These are phyloP conservation scores for Arizona elegans DNA, from an alignment of 2,113 vertebrate genomes.

Conservation along the genomic window DNA sequence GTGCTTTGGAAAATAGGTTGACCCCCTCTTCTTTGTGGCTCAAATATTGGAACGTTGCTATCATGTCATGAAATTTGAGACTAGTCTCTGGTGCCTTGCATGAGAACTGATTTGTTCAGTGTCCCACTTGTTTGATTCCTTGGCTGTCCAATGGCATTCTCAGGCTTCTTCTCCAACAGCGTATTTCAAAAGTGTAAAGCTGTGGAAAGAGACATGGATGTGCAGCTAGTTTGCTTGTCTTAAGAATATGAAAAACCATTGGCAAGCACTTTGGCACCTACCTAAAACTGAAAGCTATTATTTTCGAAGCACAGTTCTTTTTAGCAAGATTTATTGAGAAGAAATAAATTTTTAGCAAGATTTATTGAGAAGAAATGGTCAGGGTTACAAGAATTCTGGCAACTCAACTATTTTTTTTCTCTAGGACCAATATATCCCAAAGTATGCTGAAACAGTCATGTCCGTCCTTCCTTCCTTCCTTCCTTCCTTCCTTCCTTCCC, in stretches of 20 bases:
- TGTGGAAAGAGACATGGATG: background rate
- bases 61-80: background rate
- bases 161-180: background rate
- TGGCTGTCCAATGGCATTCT: background rate
- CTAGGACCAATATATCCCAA: background rate
- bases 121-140: background rate
- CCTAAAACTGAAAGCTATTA: background rate
- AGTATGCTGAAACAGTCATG: background rate
- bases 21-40: too few species aligned
- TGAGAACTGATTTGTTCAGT: background rate
- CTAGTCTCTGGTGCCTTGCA: background rate
- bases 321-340: background rate
- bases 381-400: background rate
- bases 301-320: background rate
- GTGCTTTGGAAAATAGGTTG: too few species aligned
- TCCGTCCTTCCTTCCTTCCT: too few species aligned
- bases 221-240: background rate
- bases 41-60: too few species aligned
- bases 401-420: background rate
- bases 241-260: background rate
- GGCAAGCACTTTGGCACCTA: background rate
- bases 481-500: too few species aligned
- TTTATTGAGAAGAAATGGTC: background rate
- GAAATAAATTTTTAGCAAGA: background rate
- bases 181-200: background rate